Evolutionary conservation across 2,797 vertebrate species (phyloP), one percentile per base, ranked within the genome.

Genomic region (Taeniopygia guttata): DNA sequence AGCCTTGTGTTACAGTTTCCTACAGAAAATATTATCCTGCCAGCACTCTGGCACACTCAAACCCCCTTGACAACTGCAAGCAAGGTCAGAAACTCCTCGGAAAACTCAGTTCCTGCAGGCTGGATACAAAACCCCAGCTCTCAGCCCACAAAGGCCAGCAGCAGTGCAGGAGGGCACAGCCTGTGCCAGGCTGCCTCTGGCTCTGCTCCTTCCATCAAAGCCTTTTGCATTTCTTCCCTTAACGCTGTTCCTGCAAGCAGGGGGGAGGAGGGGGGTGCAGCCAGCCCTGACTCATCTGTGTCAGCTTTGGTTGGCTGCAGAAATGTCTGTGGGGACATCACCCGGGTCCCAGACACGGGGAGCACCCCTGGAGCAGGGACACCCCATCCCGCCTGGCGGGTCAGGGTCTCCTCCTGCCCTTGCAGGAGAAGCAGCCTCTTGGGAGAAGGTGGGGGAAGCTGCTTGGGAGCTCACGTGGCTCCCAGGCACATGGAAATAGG

Each of bases 351-450:
- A n/a, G 7, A 36, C 42, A 10, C 0, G 8, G 13, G 34, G 77
- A 81, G 49, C 49, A 27, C 29, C 48, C 62, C 87, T 7, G 63
- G 43, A 51, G 77, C 55, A 30, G 29, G 80, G 87, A 69, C 30
- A 38, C 17, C 66, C 25, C 66, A 48, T 10, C 32, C 29, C 0
- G 0, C 25, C 80, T 12, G 2, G 26, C 0, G 1, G 10, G n/a
- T 16, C 5, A 2, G 40, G 48, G 46, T 52, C 7, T 69, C 30
- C 26, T 40, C 11, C 10, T 38, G 30, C 23, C 43, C 67, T 52
- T 13, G 40, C 40, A 42, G 40, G 56, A 70, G 64, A 13, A 86
- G 55, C 32, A 42, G 48, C 34, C 62, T 34, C 43, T 23, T n/a
- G 55, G 84, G 81, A 73, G 16, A 17, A 18, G 55, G 46, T 3